Conservation (phyloP, 2,113 vertebrate genomes). For the Pelusios castaneus region DNA sequence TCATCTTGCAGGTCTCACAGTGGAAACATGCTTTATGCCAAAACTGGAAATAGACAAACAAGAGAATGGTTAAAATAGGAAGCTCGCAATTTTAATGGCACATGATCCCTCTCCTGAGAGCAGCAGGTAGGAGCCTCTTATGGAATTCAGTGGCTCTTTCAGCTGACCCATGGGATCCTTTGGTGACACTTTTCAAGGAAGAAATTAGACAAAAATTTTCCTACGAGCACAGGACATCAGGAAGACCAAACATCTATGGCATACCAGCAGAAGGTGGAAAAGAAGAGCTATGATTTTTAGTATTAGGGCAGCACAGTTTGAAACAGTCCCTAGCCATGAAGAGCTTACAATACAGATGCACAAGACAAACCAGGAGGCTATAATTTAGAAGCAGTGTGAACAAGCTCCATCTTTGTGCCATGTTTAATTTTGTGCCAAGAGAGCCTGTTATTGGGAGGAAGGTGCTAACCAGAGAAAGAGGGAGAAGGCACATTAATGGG, state of each 20-base stretch:
- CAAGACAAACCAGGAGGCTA: not conserved
- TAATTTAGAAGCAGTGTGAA: not conserved
- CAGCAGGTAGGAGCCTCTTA: not conserved
- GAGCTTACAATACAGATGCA: not conserved
- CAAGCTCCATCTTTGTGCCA: not conserved
- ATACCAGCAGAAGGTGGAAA: not conserved
- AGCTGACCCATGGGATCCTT: not conserved
- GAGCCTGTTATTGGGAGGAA: not conserved
- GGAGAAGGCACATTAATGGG: not conserved
- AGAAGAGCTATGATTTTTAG: not conserved
- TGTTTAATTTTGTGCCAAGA: not conserved
- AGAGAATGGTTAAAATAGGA: fast-evolving
- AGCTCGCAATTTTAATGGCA: not conserved
- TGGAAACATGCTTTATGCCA: constrained; percentile 88
- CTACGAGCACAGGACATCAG: not conserved
- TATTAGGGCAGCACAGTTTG: not conserved
- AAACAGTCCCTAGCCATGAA: not conserved
- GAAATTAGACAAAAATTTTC: not conserved
- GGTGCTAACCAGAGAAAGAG: not conserved
- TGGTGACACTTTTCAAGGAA: not conserved
- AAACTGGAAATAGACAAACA: constrained; percentile 65
- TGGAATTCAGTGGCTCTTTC: not conserved
- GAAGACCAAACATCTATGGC: not conserved
- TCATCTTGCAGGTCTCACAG: constrained; percentile 88
- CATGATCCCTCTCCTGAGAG: not conserved